Conservation (phyloP, 35 echinoderm and acorn worm species). For the Apostichopus californicus region DNA sequence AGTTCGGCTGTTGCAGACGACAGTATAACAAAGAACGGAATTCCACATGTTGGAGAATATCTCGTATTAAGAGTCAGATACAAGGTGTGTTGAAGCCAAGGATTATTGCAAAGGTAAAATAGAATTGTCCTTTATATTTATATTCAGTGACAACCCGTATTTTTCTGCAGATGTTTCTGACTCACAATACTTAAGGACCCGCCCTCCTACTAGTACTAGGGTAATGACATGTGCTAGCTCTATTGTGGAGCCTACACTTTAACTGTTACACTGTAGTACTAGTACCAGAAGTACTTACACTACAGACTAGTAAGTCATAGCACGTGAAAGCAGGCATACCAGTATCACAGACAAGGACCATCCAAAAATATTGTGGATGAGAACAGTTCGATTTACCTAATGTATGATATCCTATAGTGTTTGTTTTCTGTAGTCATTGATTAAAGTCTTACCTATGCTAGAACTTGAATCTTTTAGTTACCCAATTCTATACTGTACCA, state of each 20-base stretch:
- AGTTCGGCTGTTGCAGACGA: background rate
- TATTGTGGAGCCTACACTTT: background rate
- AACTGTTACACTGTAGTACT: background rate
- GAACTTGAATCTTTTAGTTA: no score
- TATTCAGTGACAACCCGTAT: background rate
- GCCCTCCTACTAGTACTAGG: background rate
- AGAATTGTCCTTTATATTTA: background rate
- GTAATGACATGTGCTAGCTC: background rate
- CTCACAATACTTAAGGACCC: background rate
- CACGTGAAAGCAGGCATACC: background rate
- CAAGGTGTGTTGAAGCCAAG: background rate
- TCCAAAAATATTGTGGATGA: background rate
- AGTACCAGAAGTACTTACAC: background rate
- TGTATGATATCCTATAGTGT: no score
- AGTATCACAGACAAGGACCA: background rate
- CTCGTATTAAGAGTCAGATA: background rate
- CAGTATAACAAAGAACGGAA: background rate
- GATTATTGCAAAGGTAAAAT: background rate
- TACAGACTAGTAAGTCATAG: background rate
- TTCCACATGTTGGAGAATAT: background rate
- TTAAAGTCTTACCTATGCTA: no score
- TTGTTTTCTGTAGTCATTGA: no score
- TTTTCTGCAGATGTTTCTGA: background rate
- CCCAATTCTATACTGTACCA: no score
- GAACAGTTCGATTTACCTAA: no score